Evolutionary conservation across 2,113 vertebrate genomes (phyloP).

Genomic region (Meles meles): DNA sequence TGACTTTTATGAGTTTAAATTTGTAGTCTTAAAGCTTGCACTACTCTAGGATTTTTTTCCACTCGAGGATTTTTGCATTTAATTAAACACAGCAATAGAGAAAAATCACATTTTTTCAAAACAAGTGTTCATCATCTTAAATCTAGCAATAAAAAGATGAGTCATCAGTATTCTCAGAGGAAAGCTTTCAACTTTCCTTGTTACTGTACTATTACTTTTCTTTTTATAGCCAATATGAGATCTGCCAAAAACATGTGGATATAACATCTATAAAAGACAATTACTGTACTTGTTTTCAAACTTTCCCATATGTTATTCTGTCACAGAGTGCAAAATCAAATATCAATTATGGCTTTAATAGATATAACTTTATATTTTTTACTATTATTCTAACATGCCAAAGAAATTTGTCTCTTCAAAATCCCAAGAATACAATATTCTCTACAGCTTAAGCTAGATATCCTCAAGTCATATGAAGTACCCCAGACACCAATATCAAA

Average conservation of each 20-base stretch:
- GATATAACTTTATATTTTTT: not conserved
- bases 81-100: constrained; percentile 57
- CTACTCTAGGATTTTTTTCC: constrained; percentile 26
- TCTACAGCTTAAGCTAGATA: not conserved
- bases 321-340: constrained; percentile 26
- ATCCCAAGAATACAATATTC: not conserved
- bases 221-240: constrained; percentile 51
- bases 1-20: constrained; percentile 74
- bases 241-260: constrained; percentile 59
- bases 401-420: constrained; percentile 30
- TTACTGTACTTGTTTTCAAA: constrained; percentile 24
- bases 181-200: constrained; percentile 63
- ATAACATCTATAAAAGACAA: constrained; percentile 38
- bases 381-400: constrained; percentile 4
- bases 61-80: constrained; percentile 58
- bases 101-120: constrained; percentile 68
- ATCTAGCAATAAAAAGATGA: constrained; percentile 71
- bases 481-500: constrained; percentile 4
- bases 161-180: constrained; percentile 61
- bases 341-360: not conserved
- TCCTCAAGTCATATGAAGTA: not conserved
- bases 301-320: constrained; percentile 33
- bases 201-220: constrained; percentile 61
- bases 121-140: constrained; percentile 72
- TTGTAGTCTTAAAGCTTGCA: constrained; percentile 63